Base-by-base conservation (phyloP, 2,113 vertebrate genomes). In the Phoxinus phoxinus region DNA sequence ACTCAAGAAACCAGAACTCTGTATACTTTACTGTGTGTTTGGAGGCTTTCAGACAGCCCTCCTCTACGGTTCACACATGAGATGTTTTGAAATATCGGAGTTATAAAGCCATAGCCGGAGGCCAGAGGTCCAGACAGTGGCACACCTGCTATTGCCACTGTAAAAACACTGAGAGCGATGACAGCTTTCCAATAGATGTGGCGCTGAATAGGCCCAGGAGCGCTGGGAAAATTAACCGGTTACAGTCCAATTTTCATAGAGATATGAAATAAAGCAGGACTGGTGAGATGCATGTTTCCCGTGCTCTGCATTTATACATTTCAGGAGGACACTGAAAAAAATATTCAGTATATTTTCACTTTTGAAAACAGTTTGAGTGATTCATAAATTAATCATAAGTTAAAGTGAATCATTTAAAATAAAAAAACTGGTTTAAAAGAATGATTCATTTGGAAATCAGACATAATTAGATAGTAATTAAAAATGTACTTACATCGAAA, bases 131-230 rank as follows among this genome's bases (percentile, higher is more conserved):
- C 74, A 73, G 85, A 93, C 91, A 90, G 76, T 83, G 83, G 92
- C 91, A 90, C 92, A 92, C 93, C 93, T 94, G 93, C 89, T 92
- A 92, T 56, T 84, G 88, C 87, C 88, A 86, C 87, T 83, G 85
- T 83, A 88, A 85, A 86, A 93, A 91, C 91, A 91, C 88, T 88
- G 85, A 85, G 84, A 89, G 87, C 83, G 87, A 88, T 92, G 94
- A 93, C 92, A 94, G 92, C 89, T 89, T 90, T 91, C 89, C 92
- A 86, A 91, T 90, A 91, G 89, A 91, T 90, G 86, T 89, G 89
- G 84, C 89, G 87, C 87, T 61, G 51, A 86, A 61, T 46, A 65
- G 83, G 61, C 91, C 13, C 19, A 67, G 53, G 86, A 89, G 90
- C 91, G 77, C 71, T 69, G 44, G 44, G 69, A 51, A 59, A 79